phyloP scores from a whole-genome alignment of 1,140 invertebrate genomes.

The Aphidius ervi region DNA sequence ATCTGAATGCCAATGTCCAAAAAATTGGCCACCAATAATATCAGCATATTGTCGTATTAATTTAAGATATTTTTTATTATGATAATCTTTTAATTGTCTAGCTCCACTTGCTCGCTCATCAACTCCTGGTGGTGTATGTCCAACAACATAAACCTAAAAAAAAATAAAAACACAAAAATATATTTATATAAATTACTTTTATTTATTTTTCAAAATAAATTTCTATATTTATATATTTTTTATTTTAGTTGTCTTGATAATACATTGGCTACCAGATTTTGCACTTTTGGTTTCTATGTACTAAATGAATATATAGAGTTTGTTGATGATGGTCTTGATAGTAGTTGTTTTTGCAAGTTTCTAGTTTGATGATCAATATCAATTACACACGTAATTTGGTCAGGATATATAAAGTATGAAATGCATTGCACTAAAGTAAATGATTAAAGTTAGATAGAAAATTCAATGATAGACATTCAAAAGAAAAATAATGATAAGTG shows the following conservation, averaged over 20 bases:
- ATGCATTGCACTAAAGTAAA: background rate
- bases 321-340: no score
- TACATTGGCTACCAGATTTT: slow-evolving; percentile 19
- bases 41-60: slow-evolving; percentile 68
- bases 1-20: slow-evolving; percentile 87
- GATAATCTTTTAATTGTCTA: slow-evolving; percentile 60
- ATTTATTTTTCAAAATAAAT: slow-evolving; percentile 9
- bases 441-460: background rate
- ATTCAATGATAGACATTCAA: no score
- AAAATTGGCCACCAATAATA: slow-evolving; percentile 87
- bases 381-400: slow-evolving; percentile 25
- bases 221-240: background rate
- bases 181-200: no score
- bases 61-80: slow-evolving; percentile 68
- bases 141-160: slow-evolving; percentile 79
- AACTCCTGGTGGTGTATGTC: slow-evolving; percentile 83
- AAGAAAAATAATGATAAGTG: background rate
- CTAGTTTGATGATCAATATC: slow-evolving; percentile 23
- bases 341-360: background rate
- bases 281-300: slow-evolving; percentile 15
- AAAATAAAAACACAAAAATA: slow-evolving; percentile 16
- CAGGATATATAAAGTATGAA: slow-evolving; percentile 15
- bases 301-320: no score
- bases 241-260: slow-evolving; percentile 13
- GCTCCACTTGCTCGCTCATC: slow-evolving; percentile 72